These are phyloP conservation scores for Harpegnathos saltator DNA, from an alignment of 1,140 invertebrate genomes.

Conservation along the genomic window DNA sequence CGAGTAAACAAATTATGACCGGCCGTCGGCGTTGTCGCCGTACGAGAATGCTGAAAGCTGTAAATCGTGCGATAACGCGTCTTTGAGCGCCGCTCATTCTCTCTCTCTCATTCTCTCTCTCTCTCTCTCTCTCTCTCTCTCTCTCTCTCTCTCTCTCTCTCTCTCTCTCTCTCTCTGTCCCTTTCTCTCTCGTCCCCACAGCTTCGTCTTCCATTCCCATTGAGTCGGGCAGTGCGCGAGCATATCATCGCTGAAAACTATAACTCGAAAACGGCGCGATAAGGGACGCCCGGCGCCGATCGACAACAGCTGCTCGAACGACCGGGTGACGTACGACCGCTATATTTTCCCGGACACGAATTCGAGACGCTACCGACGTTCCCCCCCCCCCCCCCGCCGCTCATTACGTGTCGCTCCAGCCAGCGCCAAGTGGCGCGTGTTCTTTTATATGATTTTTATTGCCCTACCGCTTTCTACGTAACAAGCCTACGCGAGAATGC, in stretches of 20 bases:
- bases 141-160: too few species aligned
- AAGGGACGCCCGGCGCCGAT: conserved; percentile 29
- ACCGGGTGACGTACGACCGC: conserved; percentile 4
- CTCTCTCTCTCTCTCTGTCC: too few species aligned
- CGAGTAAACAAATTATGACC: conserved; percentile 64
- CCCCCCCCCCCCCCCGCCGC: too few species aligned
- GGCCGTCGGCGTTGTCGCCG: conserved; percentile 40
- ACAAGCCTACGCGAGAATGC: neutral
- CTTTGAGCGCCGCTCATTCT: conserved; percentile 17
- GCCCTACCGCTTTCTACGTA: neutral
- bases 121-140: neutral
- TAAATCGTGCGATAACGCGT: conserved; percentile 67
- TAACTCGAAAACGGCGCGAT: conserved; percentile 56
- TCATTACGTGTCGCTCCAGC: neutral
- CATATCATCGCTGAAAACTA: conserved; percentile 43
- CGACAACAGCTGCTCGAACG: neutral
- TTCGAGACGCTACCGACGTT: neutral
- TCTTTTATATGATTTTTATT: neutral
- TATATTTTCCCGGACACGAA: neutral
- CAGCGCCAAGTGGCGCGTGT: neutral
- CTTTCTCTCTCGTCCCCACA: conserved; percentile 5
- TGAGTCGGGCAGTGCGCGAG: neutral
- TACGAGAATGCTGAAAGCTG: conserved; percentile 65
- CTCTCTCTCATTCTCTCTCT: too few species aligned
- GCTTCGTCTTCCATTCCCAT: neutral